These are phyloP conservation scores for Trichonephila clavata DNA, from an alignment of 1,140 invertebrate species.

Conservation along the genomic window DNA sequence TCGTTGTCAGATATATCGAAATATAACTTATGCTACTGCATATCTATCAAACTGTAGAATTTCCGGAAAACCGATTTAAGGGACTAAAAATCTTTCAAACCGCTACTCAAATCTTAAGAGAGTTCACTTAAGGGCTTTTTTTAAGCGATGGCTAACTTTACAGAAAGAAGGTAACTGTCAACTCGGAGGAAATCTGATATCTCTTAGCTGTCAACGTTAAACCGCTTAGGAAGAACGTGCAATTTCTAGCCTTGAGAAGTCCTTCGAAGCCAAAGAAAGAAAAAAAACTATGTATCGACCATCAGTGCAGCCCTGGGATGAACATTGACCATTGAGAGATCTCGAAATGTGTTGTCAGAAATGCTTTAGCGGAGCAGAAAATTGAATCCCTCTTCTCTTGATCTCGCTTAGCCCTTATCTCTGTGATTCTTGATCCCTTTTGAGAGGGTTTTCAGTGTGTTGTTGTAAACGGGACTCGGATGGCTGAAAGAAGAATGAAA, in stretches of 20 bases:
- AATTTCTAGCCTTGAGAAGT: constrained; percentile 27
- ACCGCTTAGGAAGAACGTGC: constrained; percentile 35
- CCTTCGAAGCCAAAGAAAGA: neutral
- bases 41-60: neutral
- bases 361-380: constrained; percentile 68
- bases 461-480: constrained; percentile 20
- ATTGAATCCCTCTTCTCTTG: constrained; percentile 60
- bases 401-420: constrained; percentile 56
- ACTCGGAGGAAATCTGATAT: constrained; percentile 55
- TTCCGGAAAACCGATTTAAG: neutral
- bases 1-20: neutral
- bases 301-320: constrained; percentile 22
- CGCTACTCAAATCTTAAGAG: constrained; percentile 41
- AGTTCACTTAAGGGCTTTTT: constrained; percentile 30
- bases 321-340: constrained; percentile 62
- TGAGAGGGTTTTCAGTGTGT: constrained; percentile 29
- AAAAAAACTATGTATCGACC: constrained; percentile 47
- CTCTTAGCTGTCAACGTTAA: constrained; percentile 55
- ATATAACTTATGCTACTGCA: neutral
- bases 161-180: constrained; percentile 45
- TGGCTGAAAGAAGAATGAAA: constrained; percentile 13
- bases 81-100: constrained; percentile 14
- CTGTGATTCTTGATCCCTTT: constrained; percentile 44
- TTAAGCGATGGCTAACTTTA: neutral
- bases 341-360: constrained; percentile 58